These are phyloP conservation scores for Pristiophorus japonicus DNA, from an alignment of 2,113 vertebrate genomes.

Conservation along the genomic window DNA sequence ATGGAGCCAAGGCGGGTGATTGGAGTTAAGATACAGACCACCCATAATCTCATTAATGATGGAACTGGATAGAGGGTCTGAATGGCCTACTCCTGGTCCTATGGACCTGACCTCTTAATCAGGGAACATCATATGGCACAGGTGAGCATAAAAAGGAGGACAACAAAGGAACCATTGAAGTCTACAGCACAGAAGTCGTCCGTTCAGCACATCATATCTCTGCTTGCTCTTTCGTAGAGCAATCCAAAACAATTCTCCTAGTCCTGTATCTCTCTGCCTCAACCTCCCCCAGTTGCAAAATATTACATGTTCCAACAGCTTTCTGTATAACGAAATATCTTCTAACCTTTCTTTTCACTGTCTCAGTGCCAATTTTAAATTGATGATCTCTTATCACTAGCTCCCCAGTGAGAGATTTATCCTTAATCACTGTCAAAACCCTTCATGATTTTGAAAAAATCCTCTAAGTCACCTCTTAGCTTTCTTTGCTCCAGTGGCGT, in stretches of 20 bases:
- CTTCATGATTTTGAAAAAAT: background rate
- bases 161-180: background rate
- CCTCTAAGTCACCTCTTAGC: background rate
- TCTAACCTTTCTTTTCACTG: background rate
- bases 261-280: background rate
- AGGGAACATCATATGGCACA: background rate
- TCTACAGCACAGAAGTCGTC: background rate
- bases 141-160: background rate
- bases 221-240: background rate
- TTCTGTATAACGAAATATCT: background rate
- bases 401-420: background rate
- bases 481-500: background rate
- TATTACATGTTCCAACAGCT: background rate
- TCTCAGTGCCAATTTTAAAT: background rate
- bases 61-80: background rate
- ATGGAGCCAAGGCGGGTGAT: background rate
- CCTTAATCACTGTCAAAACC: background rate
- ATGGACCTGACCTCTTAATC: background rate
- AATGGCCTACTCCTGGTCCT: background rate
- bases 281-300: background rate
- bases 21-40: no score
- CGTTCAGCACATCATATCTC: background rate
- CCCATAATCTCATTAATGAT: background rate
- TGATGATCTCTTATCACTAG: background rate
- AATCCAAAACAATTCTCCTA: background rate